Evolutionary conservation across 2,113 vertebrate species (phyloP).

Genomic region (Danio rerio): DNA sequence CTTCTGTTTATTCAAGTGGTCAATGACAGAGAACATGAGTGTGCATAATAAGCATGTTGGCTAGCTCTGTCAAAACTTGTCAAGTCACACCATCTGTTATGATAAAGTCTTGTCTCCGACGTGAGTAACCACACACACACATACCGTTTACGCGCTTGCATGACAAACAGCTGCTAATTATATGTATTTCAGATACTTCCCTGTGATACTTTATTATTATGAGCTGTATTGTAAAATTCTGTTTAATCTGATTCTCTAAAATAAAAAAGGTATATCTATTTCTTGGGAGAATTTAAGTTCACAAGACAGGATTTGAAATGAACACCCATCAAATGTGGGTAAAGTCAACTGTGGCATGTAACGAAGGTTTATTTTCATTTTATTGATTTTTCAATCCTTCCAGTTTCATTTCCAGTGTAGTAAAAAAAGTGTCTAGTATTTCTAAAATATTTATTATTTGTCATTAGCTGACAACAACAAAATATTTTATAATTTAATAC

Average conservation of each 20-base stretch:
- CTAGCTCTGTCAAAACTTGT: slow-evolving; percentile 30
- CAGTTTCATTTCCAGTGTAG: no score
- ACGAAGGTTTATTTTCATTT: no score
- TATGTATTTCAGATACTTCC: not conserved
- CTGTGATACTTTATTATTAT: not conserved
- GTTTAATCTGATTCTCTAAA: not conserved
- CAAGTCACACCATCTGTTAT: slow-evolving; percentile 17
- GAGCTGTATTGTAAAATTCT: not conserved
- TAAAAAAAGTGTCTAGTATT: no score
- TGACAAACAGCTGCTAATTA: slow-evolving; percentile 3
- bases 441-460: no score
- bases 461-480: no score
- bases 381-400: no score
- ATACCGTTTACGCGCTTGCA: not conserved
- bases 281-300: not conserved
- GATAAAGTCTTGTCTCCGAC: not conserved
- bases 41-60: slow-evolving; percentile 8
- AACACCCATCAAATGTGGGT: no score
- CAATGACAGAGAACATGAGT: slow-evolving; percentile 31
- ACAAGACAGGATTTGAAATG: not conserved
- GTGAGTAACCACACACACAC: not conserved
- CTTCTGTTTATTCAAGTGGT: not conserved
- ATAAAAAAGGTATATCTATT: not conserved
- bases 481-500: no score
- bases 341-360: no score